phyloP scores from a whole-genome alignment of 2,797 vertebrate genomes.

The Paguma larvata region DNA sequence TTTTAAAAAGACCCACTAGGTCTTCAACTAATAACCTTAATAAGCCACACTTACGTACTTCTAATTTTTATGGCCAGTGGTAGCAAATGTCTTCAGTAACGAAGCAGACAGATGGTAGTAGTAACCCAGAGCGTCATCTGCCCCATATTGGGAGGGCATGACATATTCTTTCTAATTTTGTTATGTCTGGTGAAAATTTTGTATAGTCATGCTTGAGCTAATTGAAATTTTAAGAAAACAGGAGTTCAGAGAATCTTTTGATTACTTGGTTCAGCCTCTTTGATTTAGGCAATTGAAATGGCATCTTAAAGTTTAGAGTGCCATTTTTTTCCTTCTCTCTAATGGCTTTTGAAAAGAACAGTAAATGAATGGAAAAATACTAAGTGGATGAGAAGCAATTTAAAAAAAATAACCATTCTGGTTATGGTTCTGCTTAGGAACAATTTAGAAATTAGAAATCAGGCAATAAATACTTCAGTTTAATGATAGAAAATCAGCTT shows the following conservation, averaged over 20 bases:
- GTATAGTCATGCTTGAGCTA: slow-evolving; percentile 45
- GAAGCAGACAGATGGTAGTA: slow-evolving; percentile 59
- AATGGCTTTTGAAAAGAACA: slow-evolving; percentile 54
- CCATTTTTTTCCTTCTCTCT: slow-evolving; percentile 47
- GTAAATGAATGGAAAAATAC: slow-evolving; percentile 61
- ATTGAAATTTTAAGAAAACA: slow-evolving; percentile 74
- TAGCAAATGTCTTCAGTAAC: slow-evolving; percentile 60
- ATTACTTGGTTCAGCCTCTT: slow-evolving; percentile 43
- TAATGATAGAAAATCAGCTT: slow-evolving; percentile 44
- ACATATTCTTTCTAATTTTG: slow-evolving; percentile 52
- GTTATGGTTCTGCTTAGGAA: slow-evolving; percentile 19
- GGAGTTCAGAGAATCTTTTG: slow-evolving; percentile 64
- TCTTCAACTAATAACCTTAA: slow-evolving; percentile 30
- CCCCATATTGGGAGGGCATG: background rate
- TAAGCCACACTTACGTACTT: background rate
- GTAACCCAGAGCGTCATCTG: background rate
- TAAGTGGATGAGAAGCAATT: slow-evolving; percentile 33
- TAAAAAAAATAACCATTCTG: slow-evolving; percentile 34
- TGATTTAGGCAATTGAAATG: slow-evolving; percentile 63
- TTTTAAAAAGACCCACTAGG: slow-evolving; percentile 44
- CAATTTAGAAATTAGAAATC: slow-evolving; percentile 52
- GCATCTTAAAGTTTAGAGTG: background rate
- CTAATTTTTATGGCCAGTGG: background rate
- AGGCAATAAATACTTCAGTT: background rate
- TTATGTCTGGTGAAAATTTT: background rate